These are phyloP conservation scores for Brachionus koreanus DNA, from an alignment of 1,140 invertebrate genomes.

Conservation along the genomic window DNA sequence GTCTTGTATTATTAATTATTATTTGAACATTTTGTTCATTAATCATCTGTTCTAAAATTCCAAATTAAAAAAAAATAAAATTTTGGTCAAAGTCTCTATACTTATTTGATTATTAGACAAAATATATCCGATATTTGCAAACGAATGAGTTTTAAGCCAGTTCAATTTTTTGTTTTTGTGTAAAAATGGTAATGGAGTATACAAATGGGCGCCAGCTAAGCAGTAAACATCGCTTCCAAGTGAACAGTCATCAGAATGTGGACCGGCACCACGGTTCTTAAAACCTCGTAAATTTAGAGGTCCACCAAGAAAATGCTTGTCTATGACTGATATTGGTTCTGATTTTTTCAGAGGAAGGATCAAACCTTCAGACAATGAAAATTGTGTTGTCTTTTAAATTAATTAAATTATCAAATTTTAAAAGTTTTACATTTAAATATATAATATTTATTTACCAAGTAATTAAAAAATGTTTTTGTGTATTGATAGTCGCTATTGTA, in stretches of 20 bases:
- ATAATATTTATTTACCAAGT: constrained; percentile 70
- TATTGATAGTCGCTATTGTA: constrained; percentile 73
- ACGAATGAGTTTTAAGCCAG: constrained; percentile 74
- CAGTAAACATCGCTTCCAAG: constrained; percentile 68
- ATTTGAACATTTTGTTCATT: not conserved
- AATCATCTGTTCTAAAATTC: not conserved
- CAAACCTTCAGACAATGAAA: constrained; percentile 68
- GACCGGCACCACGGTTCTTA: constrained; percentile 73
- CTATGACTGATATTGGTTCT: constrained; percentile 67
- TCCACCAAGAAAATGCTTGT: constrained; percentile 81
- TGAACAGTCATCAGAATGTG: constrained; percentile 63
- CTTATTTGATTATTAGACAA: constrained; percentile 31
- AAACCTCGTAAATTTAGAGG: constrained; percentile 78
- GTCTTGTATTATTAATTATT: constrained; percentile 53
- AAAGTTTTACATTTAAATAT: not conserved
- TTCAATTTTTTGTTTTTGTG: constrained; percentile 70
- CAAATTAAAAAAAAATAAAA: not conserved
- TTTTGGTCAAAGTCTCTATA: not conserved
- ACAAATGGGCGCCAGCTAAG: constrained; percentile 73
- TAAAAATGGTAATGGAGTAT: constrained; percentile 76
- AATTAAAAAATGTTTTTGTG: constrained; percentile 67
- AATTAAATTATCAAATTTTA: not conserved
- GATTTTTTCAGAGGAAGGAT: constrained; percentile 61
- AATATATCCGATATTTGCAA: constrained; percentile 76
- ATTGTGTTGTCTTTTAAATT: constrained; percentile 68